phyloP scores from a whole-genome alignment of 2,797 vertebrate genomes.

The Hafferia zeledoni region DNA sequence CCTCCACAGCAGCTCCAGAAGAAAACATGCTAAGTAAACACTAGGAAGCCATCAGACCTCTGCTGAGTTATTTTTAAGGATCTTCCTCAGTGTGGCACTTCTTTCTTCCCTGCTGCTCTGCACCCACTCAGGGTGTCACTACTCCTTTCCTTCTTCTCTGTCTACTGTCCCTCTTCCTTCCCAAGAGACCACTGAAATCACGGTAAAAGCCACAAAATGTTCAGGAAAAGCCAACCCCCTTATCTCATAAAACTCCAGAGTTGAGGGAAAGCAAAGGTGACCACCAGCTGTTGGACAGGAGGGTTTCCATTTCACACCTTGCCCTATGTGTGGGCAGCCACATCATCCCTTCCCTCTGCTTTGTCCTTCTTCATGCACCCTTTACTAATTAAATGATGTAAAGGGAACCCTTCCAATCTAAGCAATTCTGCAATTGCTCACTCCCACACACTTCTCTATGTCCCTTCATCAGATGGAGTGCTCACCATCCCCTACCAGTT shows the following conservation, averaged over 20 bases:
- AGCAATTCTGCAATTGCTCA: neutral
- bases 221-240: neutral
- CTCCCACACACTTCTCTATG: neutral
- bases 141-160: neutral
- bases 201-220: neutral
- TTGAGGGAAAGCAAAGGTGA: neutral
- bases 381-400: neutral
- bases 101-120: neutral
- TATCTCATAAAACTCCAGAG: neutral
- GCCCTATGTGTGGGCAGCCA: neutral
- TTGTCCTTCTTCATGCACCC: neutral
- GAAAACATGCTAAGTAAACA: neutral
- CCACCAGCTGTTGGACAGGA: neutral
- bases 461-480: neutral
- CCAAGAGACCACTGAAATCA: neutral
- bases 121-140: neutral
- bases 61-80: neutral
- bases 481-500: neutral
- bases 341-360: neutral
- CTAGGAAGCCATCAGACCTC: neutral
- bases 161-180: neutral
- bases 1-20: neutral
- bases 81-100: neutral
- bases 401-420: neutral
- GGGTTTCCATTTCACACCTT: neutral